These are phyloP conservation scores for Chrysolina oricalcia DNA, from an alignment of 2,888 invertebrate species.

Conservation along the genomic window DNA sequence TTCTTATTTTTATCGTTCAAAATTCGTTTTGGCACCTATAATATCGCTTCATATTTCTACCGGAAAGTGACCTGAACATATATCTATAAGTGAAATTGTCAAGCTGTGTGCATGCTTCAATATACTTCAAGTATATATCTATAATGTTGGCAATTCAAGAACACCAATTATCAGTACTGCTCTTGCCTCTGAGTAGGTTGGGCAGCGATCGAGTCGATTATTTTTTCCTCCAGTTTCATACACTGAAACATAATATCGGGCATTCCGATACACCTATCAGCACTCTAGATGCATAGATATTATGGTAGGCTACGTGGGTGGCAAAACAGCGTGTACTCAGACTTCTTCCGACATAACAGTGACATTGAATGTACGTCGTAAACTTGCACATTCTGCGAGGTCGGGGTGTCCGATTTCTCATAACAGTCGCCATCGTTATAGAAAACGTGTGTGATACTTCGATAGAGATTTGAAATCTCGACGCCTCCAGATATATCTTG, in stretches of 20 bases:
- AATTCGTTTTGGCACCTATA: no score
- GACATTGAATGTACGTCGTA: conserved; percentile 43
- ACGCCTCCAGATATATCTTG: not conserved
- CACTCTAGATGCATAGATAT: conserved; percentile 26
- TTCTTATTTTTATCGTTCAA: no score
- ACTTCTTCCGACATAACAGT: conserved; percentile 42
- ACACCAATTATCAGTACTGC: not conserved
- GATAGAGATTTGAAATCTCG: conserved; percentile 12
- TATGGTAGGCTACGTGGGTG: conserved; percentile 31
- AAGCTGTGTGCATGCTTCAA: no score
- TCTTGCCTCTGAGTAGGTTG: not conserved
- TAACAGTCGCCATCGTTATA: conserved; percentile 23
- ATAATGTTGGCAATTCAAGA: no score
- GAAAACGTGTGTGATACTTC: conserved; percentile 21
- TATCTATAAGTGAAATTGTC: no score
- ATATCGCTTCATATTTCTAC: no score
- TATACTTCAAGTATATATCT: no score
- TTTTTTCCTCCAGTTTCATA: not conserved
- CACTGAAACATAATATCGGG: conserved; percentile 3
- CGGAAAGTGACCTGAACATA: no score
- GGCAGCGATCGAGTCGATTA: not conserved
- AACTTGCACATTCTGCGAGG: conserved; percentile 33
- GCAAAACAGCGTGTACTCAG: conserved; percentile 16
- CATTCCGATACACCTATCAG: conserved; percentile 28
- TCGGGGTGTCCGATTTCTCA: conserved; percentile 35